Percentiles rank a stretch among this genome's conserved stretches.
Evolutionary conservation across 2,113 vertebrate genomes (phyloP).

Genomic region (Sapajus apella): DNA sequence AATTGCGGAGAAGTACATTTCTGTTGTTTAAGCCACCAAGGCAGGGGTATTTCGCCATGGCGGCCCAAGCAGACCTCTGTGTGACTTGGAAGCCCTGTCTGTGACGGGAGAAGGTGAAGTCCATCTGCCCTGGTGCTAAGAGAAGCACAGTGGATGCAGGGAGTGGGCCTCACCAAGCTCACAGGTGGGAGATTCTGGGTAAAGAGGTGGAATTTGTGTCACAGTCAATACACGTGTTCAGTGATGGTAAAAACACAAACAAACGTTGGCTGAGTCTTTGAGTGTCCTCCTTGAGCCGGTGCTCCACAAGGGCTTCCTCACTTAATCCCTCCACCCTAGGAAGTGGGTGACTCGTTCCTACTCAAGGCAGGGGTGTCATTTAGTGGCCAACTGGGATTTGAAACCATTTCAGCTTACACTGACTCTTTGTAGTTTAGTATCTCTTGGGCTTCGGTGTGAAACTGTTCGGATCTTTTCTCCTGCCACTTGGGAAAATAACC

Average conservation of each 20-base stretch:
- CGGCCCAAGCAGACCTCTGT: not conserved
- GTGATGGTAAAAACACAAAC: fast-evolving
- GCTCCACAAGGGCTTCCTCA: too few species aligned
- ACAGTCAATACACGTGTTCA: not conserved
- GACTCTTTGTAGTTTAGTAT: not conserved
- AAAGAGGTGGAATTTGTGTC: too few species aligned
- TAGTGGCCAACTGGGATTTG: not conserved
- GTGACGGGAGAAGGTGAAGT: fast-evolving
- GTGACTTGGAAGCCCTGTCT: not conserved
- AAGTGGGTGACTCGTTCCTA: fast-evolving
- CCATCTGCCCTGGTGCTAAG: too few species aligned
- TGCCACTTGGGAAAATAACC: not conserved
- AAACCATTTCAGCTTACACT: not conserved
- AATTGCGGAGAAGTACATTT: fast-evolving
- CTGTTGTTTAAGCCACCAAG: fast-evolving
- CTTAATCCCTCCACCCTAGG: not conserved
- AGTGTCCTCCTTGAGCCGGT: fast-evolving
- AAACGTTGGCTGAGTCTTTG: fast-evolving
- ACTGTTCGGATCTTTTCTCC: not conserved
- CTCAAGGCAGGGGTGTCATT: fast-evolving
- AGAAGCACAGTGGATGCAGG: fast-evolving
- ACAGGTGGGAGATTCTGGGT: not conserved
- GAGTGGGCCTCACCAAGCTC: fast-evolving
- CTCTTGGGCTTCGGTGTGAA: not conserved
- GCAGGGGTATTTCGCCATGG: not conserved